These are phyloP conservation scores for Gonocerus acuteangulatus DNA, from an alignment of 2,888 invertebrate species.

Conservation along the genomic window DNA sequence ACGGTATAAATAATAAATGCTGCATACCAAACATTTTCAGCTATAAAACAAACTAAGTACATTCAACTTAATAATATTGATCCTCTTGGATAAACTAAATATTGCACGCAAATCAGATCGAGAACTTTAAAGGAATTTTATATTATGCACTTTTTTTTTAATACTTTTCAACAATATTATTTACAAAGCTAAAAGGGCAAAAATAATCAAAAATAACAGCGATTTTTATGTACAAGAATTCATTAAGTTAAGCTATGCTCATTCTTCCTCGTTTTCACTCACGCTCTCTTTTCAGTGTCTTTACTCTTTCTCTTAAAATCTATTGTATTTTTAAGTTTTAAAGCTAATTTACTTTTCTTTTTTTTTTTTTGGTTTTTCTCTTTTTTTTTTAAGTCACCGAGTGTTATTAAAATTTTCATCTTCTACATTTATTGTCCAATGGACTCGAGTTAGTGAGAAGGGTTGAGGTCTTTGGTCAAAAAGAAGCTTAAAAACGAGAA, in stretches of 20 bases:
- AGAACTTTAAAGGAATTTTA: not conserved
- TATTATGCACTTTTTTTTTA: not conserved
- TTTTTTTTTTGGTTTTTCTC: not conserved
- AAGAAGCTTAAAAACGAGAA: constrained; percentile 4
- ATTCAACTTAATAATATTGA: not conserved
- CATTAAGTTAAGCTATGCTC: constrained; percentile 16
- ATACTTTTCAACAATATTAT: constrained; percentile 2
- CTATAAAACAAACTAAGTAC: constrained; percentile 14
- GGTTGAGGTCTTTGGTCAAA: constrained; percentile 18
- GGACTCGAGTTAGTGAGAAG: constrained; percentile 21
- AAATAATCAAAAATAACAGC: constrained; percentile 22
- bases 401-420: not conserved
- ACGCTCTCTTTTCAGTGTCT: not conserved
- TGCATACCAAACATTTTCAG: not conserved
- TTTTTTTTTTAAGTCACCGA: not conserved
- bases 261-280: not conserved
- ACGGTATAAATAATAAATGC: not conserved
- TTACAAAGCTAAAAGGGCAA: constrained; percentile 20
- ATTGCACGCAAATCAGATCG: constrained; percentile 12
- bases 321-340: not conserved
- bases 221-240: constrained; percentile 18
- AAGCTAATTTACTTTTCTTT: not conserved
- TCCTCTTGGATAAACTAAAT: not conserved
- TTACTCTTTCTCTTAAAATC: constrained; percentile 4
- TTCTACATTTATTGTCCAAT: constrained; percentile 14